Evolutionary conservation across 2,797 vertebrate genomes (phyloP), one percentile per base, ranked within the genome.

Genomic region (Hippopotamyrus pictus): DNA sequence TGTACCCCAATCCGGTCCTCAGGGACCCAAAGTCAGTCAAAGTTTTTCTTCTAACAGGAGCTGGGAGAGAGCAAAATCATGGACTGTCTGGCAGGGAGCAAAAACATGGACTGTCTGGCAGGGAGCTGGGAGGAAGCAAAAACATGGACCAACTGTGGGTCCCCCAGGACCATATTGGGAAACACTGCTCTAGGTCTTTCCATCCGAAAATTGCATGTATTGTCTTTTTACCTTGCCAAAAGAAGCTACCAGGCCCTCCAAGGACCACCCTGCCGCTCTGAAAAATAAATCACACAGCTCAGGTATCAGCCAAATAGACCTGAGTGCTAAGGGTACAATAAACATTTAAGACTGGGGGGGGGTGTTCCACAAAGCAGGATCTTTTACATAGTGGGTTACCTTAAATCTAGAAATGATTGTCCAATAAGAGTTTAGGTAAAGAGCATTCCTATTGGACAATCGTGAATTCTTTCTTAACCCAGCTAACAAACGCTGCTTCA

Each of bases 191-290:
- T 69, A 69, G 65, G 12, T 17, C 37, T 37, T 73, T 73, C 65
- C 65, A 73, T 73, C 65, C 1, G 5, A 37, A 73, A 83, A 5
- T 83, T 14, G n/a, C 2, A 0, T 48, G 57, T 41, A 29, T 88
- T 50, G 37, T 44, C 19, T 1, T 88, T 92, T 92, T 93, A 98
- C 98, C 98, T 97, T 99, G 97, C 98, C 97, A 98, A 93, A 92
- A 98, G 93, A 96, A 98, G 94, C 98, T 98, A 88, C 98, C 98
- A 0, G 98, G 97, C 59, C 97, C 98, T 76, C 98, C 98, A 76
- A 99, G 93, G 5, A 99, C 96, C 88, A 98, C 95, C 89, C 96
- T 97, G 44, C 98, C 98, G 57, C 96, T 96, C 98, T 99, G 93
- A 65, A 94, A 93, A 53, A 94, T 12, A 92, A 92, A 69, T 90